These are phyloP conservation scores for Euclidia mi DNA, from an alignment of 2,888 invertebrate species.

Conservation along the genomic window DNA sequence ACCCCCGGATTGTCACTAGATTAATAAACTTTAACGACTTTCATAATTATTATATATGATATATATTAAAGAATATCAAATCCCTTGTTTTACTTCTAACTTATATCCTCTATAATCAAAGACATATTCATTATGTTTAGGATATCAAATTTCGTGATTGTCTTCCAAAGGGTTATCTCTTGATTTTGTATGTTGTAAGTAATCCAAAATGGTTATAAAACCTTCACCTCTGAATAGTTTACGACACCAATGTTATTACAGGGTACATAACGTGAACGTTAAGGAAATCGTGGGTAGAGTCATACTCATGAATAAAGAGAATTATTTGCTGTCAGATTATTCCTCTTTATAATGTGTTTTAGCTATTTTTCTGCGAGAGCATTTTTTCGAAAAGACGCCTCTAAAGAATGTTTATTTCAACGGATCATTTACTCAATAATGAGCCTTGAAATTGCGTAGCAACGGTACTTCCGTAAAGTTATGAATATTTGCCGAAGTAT, in stretches of 20 bases:
- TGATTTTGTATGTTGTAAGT: slow-evolving; percentile 4
- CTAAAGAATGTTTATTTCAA: too few relatives aligned
- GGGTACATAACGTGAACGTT: slow-evolving; percentile 9
- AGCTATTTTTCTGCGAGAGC: too few relatives aligned
- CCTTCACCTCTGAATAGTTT: slow-evolving; percentile 4
- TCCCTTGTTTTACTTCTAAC: background rate
- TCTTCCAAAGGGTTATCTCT: slow-evolving; percentile 1
- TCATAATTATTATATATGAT: slow-evolving; percentile 18
- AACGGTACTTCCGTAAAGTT: slow-evolving; percentile 14
- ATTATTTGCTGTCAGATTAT: slow-evolving; percentile 1
- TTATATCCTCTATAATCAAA: background rate
- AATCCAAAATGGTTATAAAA: too few relatives aligned
- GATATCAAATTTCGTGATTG: slow-evolving; percentile 17
- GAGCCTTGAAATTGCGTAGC: slow-evolving; percentile 40
- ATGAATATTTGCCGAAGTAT: too few relatives aligned
- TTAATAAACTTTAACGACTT: slow-evolving; percentile 49
- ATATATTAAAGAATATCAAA: background rate
- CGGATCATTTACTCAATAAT: slow-evolving; percentile 36
- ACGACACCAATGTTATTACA: slow-evolving; percentile 5
- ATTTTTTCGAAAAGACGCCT: too few relatives aligned
- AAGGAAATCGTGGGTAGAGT: background rate
- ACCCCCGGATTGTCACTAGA: slow-evolving; percentile 51
- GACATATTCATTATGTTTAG: slow-evolving; percentile 3
- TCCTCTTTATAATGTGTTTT: slow-evolving; percentile 1
- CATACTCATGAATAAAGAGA: slow-evolving; percentile 2